A percentile compares a stretch with the other conserved stretches of the same genome.
Evolutionary conservation across 2,113 vertebrate species (phyloP).

Genomic region (Coryphaenoides rupestris): DNA sequence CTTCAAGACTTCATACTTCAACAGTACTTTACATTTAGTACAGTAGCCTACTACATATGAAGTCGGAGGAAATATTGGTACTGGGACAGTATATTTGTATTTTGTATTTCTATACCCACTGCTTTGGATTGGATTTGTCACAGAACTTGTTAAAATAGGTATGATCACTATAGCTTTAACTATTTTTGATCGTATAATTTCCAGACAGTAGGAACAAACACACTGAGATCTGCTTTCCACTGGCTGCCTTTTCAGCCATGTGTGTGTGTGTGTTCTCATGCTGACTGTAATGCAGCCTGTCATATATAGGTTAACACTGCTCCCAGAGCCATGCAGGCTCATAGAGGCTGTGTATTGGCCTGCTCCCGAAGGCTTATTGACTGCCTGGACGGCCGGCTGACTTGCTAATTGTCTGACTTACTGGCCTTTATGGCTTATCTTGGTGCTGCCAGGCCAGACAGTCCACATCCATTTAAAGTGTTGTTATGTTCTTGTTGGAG

Average conservation of each 20-base stretch:
- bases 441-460: background rate
- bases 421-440: constrained; percentile 6
- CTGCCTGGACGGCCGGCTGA: constrained; percentile 40
- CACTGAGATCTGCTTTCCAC: constrained; percentile 24
- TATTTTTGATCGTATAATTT: background rate
- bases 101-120: too few species aligned
- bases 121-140: too few species aligned
- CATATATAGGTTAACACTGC: constrained; percentile 84
- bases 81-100: too few species aligned
- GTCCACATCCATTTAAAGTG: background rate
- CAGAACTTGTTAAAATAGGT: too few species aligned
- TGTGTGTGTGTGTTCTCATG: constrained; percentile 59
- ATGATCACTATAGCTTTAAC: too few species aligned
- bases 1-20: too few species aligned
- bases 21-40: too few species aligned
- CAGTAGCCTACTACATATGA: too few species aligned
- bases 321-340: constrained; percentile 71
- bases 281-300: constrained; percentile 84
- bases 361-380: constrained; percentile 31
- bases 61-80: too few species aligned
- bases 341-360: constrained; percentile 68
- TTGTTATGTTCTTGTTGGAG: background rate
- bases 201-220: background rate
- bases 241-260: constrained; percentile 7
- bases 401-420: constrained; percentile 34